Evolutionary conservation across 2,113 vertebrate genomes (phyloP).

Genomic region (Pleuronectes platessa): DNA sequence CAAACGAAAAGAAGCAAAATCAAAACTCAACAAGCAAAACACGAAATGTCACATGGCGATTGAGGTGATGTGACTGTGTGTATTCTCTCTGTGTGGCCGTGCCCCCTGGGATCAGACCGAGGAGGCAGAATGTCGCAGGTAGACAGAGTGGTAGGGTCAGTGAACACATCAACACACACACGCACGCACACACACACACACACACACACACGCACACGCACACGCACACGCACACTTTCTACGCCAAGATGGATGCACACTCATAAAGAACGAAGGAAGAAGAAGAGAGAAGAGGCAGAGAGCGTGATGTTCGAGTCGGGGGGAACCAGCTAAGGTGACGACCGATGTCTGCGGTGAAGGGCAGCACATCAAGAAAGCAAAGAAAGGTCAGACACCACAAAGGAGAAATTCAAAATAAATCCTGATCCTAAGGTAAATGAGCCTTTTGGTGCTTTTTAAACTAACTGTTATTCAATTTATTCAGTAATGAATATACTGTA

Average conservation of each 20-base stretch:
- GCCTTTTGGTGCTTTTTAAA: not conserved
- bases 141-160: conserved; percentile 73
- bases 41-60: conserved; percentile 67
- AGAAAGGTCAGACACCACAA: conserved; percentile 13
- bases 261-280: conserved; percentile 11
- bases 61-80: conserved; percentile 45
- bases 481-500: too few species aligned
- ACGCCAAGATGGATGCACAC: conserved; percentile 41
- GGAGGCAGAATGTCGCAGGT: conserved; percentile 68
- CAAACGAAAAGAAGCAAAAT: conserved; percentile 36
- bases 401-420: not conserved
- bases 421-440: not conserved
- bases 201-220: conserved; percentile 19
- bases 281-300: conserved; percentile 22
- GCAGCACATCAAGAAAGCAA: not conserved
- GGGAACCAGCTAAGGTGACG: not conserved
- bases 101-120: conserved; percentile 62
- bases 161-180: conserved; percentile 68
- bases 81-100: conserved; percentile 35
- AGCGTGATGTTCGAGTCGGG: conserved; percentile 24
- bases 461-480: too few species aligned
- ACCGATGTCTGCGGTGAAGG: conserved; percentile 5
- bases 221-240: conserved; percentile 3
- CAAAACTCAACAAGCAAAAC: conserved; percentile 52
- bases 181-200: not conserved